Evolutionary conservation across 92 coral and sea anemone species (phyloP).

Genomic region (Plumapathes pennacea): DNA sequence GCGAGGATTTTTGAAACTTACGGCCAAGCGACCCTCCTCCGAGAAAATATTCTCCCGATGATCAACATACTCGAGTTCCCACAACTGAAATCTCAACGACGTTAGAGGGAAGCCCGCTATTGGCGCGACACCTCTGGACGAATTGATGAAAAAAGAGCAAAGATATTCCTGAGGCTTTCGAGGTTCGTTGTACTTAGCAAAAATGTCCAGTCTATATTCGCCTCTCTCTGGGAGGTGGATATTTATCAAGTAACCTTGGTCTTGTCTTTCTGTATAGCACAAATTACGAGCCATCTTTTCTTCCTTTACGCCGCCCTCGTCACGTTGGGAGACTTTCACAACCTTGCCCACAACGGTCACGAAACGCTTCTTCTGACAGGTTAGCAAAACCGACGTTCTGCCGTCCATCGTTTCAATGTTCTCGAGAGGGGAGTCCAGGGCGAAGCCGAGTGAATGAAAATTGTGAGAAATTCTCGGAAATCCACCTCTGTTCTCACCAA

Average conservation of each 20-base stretch:
- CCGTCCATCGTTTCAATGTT: constrained; percentile 71
- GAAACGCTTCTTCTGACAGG: constrained; percentile 41
- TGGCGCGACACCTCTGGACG: constrained; percentile 52
- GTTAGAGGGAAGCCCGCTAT: constrained; percentile 66
- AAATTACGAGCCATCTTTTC: too few species aligned
- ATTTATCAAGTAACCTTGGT: constrained; percentile 42
- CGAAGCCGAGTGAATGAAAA: constrained; percentile 67
- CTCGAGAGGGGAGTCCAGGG: constrained; percentile 49
- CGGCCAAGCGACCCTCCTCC: constrained; percentile 58
- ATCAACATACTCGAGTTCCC: constrained; percentile 53
- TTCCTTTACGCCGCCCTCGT: constrained; percentile 33
- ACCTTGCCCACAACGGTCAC: constrained; percentile 38
- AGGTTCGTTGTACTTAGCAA: constrained; percentile 40
- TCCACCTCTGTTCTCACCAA: constrained; percentile 76
- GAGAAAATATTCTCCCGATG: constrained; percentile 59
- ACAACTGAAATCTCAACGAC: constrained; percentile 39
- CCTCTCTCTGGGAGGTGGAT: constrained; percentile 73
- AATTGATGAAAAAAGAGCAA: constrained; percentile 64
- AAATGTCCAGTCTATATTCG: constrained; percentile 61
- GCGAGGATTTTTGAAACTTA: constrained; percentile 53
- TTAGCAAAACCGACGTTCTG: constrained; percentile 41
- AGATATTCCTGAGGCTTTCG: constrained; percentile 36
- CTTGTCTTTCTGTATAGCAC: constrained; percentile 51
- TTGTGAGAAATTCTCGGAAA: constrained; percentile 59
- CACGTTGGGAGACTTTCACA: constrained; percentile 9